Conservation (phyloP, 2,888 invertebrate genomes). For the Trichogramma dendrolimi region DNA sequence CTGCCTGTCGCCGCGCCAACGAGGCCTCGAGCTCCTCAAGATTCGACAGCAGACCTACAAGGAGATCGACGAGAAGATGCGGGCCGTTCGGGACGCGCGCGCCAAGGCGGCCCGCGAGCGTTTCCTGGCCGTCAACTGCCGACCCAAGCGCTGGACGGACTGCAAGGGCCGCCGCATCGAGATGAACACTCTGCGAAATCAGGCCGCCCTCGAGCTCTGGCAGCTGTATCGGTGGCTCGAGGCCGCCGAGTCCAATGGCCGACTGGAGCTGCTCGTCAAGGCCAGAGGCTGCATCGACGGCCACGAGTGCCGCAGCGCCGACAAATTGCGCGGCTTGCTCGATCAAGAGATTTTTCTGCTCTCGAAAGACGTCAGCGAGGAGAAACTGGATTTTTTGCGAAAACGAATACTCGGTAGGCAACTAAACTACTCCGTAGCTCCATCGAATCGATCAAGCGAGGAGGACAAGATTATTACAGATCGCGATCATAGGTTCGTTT, state of each 20-base stretch:
- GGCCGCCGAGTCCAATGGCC: conserved; percentile 36
- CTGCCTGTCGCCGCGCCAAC: neutral
- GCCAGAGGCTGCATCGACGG: conserved; percentile 55
- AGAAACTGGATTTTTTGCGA: conserved; percentile 63
- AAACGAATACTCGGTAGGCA: conserved; percentile 57
- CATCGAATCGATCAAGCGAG: neutral
- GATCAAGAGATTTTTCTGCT: conserved; percentile 71
- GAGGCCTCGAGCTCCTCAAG: conserved; percentile 2
- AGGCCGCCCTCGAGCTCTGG: conserved; percentile 69
- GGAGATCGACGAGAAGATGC: neutral
- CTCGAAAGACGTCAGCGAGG: conserved; percentile 60
- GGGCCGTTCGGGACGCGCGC: neutral
- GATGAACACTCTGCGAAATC: conserved; percentile 78
- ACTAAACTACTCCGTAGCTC: neutral
- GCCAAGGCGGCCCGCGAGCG: conserved; percentile 47
- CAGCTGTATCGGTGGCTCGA: conserved; percentile 70
- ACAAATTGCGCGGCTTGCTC: conserved; percentile 61
- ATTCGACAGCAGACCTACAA: neutral
- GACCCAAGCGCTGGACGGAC: conserved; percentile 73
- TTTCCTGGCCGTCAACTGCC: conserved; percentile 56
- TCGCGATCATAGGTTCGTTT: conserved; percentile 34
- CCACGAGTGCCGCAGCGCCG: conserved; percentile 58
- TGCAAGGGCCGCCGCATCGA: conserved; percentile 67
- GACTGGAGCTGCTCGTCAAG: conserved; percentile 56
- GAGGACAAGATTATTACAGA: neutral